Base-by-base conservation (phyloP, 2,797 vertebrate species). In the Salarias fasciatus region DNA sequence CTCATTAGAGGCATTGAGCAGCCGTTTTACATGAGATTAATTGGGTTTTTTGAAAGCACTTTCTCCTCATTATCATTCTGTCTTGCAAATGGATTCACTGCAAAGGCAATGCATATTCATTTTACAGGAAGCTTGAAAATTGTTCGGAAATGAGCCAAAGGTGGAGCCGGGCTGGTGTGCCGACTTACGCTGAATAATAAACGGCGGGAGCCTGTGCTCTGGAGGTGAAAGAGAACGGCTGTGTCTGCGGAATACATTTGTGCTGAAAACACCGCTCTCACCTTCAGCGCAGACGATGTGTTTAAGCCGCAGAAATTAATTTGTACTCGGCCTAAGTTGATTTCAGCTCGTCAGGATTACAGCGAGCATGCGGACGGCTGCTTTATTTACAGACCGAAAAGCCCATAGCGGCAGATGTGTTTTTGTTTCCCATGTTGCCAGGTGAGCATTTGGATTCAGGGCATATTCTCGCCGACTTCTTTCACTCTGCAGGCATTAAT, bases 61-160 rank as follows among this genome's bases (percentile, higher is more conserved):
- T 92, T 91, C 84, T 92, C 89, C 88, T 92, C 87, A 91, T 93
- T 92, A 91, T 91, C 88, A 86, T 91, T 88, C 89, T 75, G 87
- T 89, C 82, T 83, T 79, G 87, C 86, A 88, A 89, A 92, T 90
- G 82, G 84, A 89, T 92, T 88, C 84, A 71, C 76, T 68, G 83
- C 79, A 57, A 78, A 69, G 58, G 72, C 79, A 31, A 91, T 92
- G 88, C 88, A 91, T 91, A 91, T 92, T 92, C 86, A 91, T 92
- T 86, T 87, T 75, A 83, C 80, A 85, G 86, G 83, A 91, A 87
- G 89, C 86, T 69, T 77, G 86, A 67, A 89, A 90, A 89, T 84
- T 89, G 86, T 86, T 85, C 60, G 79, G 86, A 88, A 90, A 88
- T 72, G 77, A 84, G 88, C 86, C 83, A 87, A 89, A 85, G 86